Base-by-base conservation (phyloP, 2,888 invertebrate species). In the Nebria salina region DNA sequence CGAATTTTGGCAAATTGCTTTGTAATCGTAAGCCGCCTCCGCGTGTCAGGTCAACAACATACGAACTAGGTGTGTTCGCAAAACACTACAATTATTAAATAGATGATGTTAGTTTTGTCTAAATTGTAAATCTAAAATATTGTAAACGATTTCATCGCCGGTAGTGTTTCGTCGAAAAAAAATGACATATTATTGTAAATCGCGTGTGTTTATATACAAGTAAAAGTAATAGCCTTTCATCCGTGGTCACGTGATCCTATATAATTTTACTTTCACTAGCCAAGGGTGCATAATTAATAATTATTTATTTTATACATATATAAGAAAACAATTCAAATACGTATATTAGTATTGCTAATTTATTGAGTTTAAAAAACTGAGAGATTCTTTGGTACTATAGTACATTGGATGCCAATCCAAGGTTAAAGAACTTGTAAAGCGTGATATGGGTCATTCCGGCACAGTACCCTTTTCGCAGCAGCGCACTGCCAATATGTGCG, bases 231-330 rank as follows among this genome's bases (percentile, higher is more conserved):
- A 70, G 70, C 70, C 26, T 54, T 70, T 34, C 25, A 20, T 70
- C 34, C 6, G 3, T 34, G 54, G 70, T 70, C 70, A 70, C 70
- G 70, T 70, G 70, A 70, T 34, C 20, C 34, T 11, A 20, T 70
- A 20, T 70, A 54, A 54, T 70, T 70, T 70, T 34, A 70, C 70
- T 70, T 70, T 70, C 70, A 70, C 70, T 70, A 8, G 20, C 70
- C 70, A 6, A 70, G 70, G 70, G 70, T 70, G 70, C 13, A 70
- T 70, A 70, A 6, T 54, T 54, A 4, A 34, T 54, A 54, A 54
- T 13, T 11, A 54, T 54, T 7, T 54, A 8, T 11, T 13, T 54
- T 34, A 34, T 34, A 34, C 4, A 5, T 34, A 34, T 34, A 34
- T 34, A 20, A 20, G 20, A 20, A 20, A 20, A 20, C 20, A 20